phyloP scores from a whole-genome alignment of 1,140 invertebrate species.

The Neodiprion pinetum region DNA sequence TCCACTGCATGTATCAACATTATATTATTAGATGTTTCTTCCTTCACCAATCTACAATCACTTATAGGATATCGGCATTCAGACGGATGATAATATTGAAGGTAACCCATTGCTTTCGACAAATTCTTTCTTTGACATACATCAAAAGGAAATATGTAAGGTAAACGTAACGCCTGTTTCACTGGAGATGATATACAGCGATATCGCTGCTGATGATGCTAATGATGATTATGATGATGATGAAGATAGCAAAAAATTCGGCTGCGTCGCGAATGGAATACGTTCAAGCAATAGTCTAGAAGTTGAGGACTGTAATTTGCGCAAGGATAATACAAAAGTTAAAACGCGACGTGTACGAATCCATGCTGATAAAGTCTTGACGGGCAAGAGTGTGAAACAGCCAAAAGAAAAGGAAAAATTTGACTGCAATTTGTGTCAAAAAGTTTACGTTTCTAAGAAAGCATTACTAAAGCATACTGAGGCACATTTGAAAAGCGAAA shows the following conservation, averaged over 20 bases:
- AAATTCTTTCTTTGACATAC: neutral
- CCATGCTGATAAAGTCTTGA: neutral
- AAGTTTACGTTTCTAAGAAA: constrained; percentile 14
- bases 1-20: neutral
- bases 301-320: too few species aligned
- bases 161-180: neutral
- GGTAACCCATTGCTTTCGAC: neutral
- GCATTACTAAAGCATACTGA: constrained; percentile 17
- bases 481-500: neutral
- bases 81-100: neutral
- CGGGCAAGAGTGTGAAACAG: neutral
- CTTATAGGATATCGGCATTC: constrained; percentile 17
- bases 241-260: too few species aligned
- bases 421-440: constrained; percentile 10
- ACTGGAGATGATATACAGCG: neutral
- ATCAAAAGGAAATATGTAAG: neutral
- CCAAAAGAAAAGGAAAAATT: constrained; percentile 4
- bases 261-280: too few species aligned
- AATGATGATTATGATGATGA: too few species aligned
- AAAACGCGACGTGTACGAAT: too few species aligned
- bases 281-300: too few species aligned
- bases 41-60: neutral
- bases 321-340: too few species aligned
- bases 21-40: neutral
- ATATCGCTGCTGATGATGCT: neutral